These are phyloP conservation scores for Ichneumoninae sp. DNA, from an alignment of 2,888 invertebrate species.

Conservation along the genomic window DNA sequence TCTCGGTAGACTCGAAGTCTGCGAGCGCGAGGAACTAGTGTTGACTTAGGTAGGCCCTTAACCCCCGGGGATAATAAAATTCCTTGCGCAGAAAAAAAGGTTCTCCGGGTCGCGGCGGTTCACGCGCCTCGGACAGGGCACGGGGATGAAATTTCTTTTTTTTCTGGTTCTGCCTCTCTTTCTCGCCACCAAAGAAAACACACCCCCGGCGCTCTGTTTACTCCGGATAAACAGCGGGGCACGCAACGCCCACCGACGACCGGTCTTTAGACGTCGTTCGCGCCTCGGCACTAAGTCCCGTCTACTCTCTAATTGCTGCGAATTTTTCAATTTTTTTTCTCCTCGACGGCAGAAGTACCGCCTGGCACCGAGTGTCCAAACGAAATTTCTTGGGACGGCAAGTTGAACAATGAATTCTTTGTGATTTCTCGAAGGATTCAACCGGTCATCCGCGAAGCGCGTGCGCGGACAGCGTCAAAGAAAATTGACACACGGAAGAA, in stretches of 20 bases:
- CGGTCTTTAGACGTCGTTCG: constrained; percentile 33
- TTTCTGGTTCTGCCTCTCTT: constrained; percentile 14
- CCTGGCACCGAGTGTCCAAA: not conserved
- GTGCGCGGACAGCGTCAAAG: not conserved
- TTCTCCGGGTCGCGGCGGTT: constrained; percentile 67
- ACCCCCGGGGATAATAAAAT: constrained; percentile 60
- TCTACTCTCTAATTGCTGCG: constrained; percentile 69
- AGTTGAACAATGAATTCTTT: constrained; percentile 11
- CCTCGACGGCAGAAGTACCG: not conserved
- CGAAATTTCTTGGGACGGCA: constrained; percentile 3
- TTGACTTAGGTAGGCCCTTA: constrained; percentile 60
- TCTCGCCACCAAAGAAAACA: constrained; percentile 61
- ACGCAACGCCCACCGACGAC: constrained; percentile 55
- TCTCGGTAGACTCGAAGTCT: constrained; percentile 24
- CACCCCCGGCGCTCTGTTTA: constrained; percentile 69
- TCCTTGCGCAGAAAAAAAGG: constrained; percentile 67
- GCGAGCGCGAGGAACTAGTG: constrained; percentile 50
- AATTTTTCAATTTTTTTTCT: constrained; percentile 35
- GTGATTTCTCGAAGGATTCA: constrained; percentile 11
- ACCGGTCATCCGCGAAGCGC: not conserved
- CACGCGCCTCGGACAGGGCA: constrained; percentile 36
- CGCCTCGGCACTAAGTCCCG: constrained; percentile 42
- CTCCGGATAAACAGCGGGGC: constrained; percentile 72
- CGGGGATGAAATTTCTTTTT: constrained; percentile 64
- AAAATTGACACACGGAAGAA: not conserved